These are phyloP conservation scores for Volucella inflata DNA, from an alignment of 2,888 invertebrate genomes.

Conservation along the genomic window DNA sequence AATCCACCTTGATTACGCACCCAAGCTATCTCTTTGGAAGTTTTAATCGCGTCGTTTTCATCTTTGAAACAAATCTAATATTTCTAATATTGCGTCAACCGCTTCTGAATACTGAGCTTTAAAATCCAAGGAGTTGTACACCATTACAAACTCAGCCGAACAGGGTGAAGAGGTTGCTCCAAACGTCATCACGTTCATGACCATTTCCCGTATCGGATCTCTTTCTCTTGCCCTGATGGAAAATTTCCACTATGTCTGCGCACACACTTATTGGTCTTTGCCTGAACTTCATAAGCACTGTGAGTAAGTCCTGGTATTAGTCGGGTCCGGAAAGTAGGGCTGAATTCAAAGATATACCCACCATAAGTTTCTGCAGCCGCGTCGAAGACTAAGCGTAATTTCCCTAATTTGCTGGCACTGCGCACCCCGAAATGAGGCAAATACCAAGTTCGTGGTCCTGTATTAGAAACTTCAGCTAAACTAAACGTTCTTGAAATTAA, in stretches of 20 bases:
- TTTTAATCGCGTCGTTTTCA: too few species aligned
- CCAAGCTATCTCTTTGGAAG: too few species aligned
- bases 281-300: constrained; percentile 78
- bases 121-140: too few species aligned
- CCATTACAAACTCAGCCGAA: constrained; percentile 70
- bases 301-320: constrained; percentile 76
- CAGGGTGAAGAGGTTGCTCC: constrained; percentile 73
- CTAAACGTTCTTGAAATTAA: constrained; percentile 69
- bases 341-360: constrained; percentile 77
- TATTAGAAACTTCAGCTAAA: constrained; percentile 48
- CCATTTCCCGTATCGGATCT: constrained; percentile 40
- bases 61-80: too few species aligned
- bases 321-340: constrained; percentile 77
- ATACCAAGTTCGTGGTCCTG: constrained; percentile 74
- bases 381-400: constrained; percentile 78
- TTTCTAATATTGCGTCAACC: too few species aligned
- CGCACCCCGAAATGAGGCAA: constrained; percentile 75
- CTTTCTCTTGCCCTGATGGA: constrained; percentile 76
- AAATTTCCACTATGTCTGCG: constrained; percentile 80
- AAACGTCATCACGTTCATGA: constrained; percentile 75
- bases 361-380: constrained; percentile 77
- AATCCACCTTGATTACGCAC: too few species aligned
- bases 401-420: constrained; percentile 77
- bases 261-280: constrained; percentile 75
- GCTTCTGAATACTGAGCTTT: too few species aligned